Conservation (phyloP, 2,888 invertebrate genomes). For the Oligia fasciuncula region DNA sequence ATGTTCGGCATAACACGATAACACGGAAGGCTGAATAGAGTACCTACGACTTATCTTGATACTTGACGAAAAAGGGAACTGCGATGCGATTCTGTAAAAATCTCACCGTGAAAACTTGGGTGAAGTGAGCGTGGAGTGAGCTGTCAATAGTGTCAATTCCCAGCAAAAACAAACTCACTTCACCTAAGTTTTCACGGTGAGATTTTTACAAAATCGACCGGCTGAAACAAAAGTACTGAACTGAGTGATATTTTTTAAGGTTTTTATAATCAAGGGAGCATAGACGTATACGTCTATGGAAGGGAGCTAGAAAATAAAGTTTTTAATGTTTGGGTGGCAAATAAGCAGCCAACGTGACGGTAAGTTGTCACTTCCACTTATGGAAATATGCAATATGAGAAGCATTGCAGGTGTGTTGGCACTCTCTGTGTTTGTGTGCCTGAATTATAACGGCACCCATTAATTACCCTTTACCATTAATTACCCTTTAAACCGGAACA, state of each 20-base stretch:
- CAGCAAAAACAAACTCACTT: no score
- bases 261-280: not conserved
- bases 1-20: slow-evolving; percentile 31
- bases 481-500: not conserved
- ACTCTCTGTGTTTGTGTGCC: no score
- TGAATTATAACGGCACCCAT: not conserved
- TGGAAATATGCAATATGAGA: not conserved
- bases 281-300: not conserved
- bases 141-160: no score
- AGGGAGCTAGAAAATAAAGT: not conserved
- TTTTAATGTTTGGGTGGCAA: not conserved
- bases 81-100: no score
- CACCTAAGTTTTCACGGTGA: no score
- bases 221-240: not conserved
- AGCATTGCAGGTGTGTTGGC: not conserved
- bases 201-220: no score
- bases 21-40: slow-evolving; percentile 28
- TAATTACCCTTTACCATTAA: not conserved
- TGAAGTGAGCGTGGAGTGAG: no score
- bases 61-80: not conserved
- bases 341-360: not conserved
- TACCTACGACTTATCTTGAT: not conserved
- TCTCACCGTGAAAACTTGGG: no score
- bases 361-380: not conserved
- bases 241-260: no score